Evolutionary conservation across 2,888 invertebrate species (phyloP), one percentile per base, ranked within the genome.

Genomic region (Morinoia aosen): DNA sequence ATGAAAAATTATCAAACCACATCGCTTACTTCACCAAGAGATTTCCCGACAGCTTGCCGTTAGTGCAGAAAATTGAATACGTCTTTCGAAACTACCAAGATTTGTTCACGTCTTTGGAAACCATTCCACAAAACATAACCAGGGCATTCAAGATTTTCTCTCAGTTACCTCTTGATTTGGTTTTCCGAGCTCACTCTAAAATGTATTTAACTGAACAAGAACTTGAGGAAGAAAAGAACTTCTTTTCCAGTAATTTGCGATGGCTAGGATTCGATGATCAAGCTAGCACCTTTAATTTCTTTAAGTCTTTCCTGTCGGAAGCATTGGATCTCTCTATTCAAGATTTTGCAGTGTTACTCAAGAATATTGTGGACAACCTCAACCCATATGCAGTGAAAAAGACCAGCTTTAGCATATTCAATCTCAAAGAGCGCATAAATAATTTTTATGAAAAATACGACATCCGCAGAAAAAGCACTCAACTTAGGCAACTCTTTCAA

Each of bases 191-290:
- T 39, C 48, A 90, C 90, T 39, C 90, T 25, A 39, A 48, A 56
- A 93, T 33, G 58, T 19, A 56, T 16, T 93, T 57, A 19, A 93
- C 57, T 93, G 14, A 56, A 25, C 57, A 57, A 57, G 58, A 39
- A 57, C 12, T 57, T 2, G 48, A 93, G 11, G 58, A 57, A 57
- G 57, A 93, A 57, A 19, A 57, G 33, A 93, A 19, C 16, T 57
- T 93, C 33, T 57, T 93, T 57, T 93, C 93, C 57, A 93, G n/a
- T 19, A 58, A 11, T 0, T 48, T 93, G 19, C 33, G 93, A 48
- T n/a, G 11, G 33, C 57, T 93, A 25, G 93, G 58, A 57, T 93
- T 93, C 25, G 93, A 48, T 93, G 93, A 93, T 12, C n/a, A 93
- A 57, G 58, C 33, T 33, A 57, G 33, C 57, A 48, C 93, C 19